Evolutionary conservation across 2,888 invertebrate genomes (phyloP), one percentile per base, ranked within the genome.

Genomic region (Escarpia spicata): DNA sequence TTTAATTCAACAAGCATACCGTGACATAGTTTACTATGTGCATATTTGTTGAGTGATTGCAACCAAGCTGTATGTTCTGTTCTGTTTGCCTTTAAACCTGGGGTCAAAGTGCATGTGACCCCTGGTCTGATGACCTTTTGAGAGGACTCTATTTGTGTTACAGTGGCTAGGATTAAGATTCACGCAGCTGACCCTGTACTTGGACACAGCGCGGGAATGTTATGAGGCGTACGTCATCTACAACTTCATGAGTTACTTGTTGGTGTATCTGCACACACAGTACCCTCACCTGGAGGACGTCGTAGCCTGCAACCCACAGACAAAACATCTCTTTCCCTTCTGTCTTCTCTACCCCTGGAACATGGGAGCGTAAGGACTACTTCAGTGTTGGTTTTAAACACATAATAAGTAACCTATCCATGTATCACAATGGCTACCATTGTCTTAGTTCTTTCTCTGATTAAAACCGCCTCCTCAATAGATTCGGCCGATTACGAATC

Each of bases 211-310:
- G 92, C 97, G 99, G 96, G 99, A 99, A 97, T 99, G 99, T 96
- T 99, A 99, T 96, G 99, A 99, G 97, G 99, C 99, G 0, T 99
- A 99, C 97, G 99, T 99, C 3, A 99, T 99, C 95, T 99, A 99
- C 96, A 99, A 99, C 97, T 99, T 99, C 96, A 99, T 99, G 98
- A 98, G 98, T 95, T 99, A 98, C 96, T 97, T 99, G 94, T 97
- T 99, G 93, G 98, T 98, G 96, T 99, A 98, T 96, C 97, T 99
- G 92, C 98, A 98, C 97, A 96, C 98, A 95, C 98, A 98, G 96
- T 98, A 96, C 93, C 95, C 98, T 97, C 98, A 99, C 96, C 97
- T 99, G 94, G 98, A 98, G 96, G 98, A 98, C 93, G 94, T 94
- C 15, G 92, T 96, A 37, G 94, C 95, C 91, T 94, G 94, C 91